These are phyloP conservation scores for Agriopis leucophaearia DNA, from an alignment of 2,888 invertebrate species.

Conservation along the genomic window DNA sequence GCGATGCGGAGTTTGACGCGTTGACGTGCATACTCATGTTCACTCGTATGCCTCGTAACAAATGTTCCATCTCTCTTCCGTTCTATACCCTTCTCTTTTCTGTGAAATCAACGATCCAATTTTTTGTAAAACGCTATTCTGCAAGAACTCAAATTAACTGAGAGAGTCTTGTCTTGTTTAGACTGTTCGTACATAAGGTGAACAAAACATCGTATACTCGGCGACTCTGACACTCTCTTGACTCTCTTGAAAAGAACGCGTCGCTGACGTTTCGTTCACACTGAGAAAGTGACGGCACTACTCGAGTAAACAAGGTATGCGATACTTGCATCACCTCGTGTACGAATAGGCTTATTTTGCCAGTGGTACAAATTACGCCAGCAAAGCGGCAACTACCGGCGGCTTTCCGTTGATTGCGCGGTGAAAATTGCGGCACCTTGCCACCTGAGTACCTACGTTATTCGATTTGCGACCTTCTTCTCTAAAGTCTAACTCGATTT, in stretches of 20 bases:
- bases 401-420: constrained; percentile 11
- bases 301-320: neutral
- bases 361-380: constrained; percentile 5
- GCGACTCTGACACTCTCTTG: no score
- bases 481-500: neutral
- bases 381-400: constrained; percentile 7
- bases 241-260: neutral
- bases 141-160: no score
- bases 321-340: neutral
- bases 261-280: neutral
- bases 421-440: neutral
- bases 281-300: neutral
- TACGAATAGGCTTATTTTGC: neutral
- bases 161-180: no score
- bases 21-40: no score
- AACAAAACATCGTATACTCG: no score
- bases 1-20: no score
- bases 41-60: no score
- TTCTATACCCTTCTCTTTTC: no score
- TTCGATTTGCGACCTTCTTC: constrained; percentile 6
- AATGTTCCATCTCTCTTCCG: no score
- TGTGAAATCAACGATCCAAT: no score
- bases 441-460: constrained; percentile 4
- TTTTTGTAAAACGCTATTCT: no score
- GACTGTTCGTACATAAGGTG: no score